A percentile compares a stretch with the other conserved stretches of the same genome.
Evolutionary conservation across 2,113 vertebrate species (phyloP).

Genomic region (Lipophrys pholis): DNA sequence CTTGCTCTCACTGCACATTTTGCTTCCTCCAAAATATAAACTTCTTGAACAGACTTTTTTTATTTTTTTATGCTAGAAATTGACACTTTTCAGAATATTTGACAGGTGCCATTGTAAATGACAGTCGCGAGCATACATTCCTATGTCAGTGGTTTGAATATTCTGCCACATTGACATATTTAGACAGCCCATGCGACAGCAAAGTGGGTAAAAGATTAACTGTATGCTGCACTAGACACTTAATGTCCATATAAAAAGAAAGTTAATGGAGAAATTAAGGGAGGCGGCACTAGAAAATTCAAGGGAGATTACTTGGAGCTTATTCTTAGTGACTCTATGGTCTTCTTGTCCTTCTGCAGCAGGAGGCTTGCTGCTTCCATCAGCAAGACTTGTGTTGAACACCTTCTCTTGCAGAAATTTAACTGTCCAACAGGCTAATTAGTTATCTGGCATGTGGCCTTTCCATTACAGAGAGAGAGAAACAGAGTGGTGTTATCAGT

Average conservation of each 20-base stretch:
- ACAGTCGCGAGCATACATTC: too few species aligned
- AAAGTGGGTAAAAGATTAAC: not conserved
- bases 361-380: constrained; percentile 48
- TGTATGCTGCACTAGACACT: constrained; percentile 8
- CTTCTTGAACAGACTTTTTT: too few species aligned
- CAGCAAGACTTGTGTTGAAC: constrained; percentile 53
- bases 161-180: too few species aligned
- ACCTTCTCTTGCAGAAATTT: constrained; percentile 61
- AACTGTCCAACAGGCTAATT: constrained; percentile 72
- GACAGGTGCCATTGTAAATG: too few species aligned
- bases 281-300: constrained; percentile 9
- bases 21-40: too few species aligned
- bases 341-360: constrained; percentile 47
- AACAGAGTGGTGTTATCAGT: constrained; percentile 43
- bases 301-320: constrained; percentile 41
- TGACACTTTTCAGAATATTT: too few species aligned
- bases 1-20: too few species aligned
- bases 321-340: constrained; percentile 37
- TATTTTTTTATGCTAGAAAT: too few species aligned
- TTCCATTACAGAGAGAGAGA: constrained; percentile 57
- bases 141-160: too few species aligned
- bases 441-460: constrained; percentile 59
- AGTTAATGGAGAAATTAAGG: constrained; percentile 1
- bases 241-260: not conserved
- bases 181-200: not conserved